Evolutionary conservation across 1,140 invertebrate species (phyloP).

Genomic region (Copidosoma floridanum): DNA sequence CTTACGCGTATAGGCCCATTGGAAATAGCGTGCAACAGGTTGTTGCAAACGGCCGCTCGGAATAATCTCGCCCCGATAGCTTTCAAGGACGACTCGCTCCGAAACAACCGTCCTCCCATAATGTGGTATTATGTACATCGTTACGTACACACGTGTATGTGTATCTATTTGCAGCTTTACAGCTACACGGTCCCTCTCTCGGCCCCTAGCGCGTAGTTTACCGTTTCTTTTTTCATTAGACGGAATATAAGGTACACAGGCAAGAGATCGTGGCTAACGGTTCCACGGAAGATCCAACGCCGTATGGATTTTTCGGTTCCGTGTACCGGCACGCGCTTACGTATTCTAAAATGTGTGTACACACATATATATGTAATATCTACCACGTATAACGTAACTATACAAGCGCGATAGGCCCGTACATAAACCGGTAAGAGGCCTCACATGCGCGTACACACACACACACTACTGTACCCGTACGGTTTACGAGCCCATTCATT

Average conservation of each 20-base stretch:
- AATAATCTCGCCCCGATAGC: no score
- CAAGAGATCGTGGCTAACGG: conserved; percentile 15
- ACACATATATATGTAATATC: background rate
- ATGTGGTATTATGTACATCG: no score
- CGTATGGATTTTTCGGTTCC: background rate
- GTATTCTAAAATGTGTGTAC: conserved; percentile 3
- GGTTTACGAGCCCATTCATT: conserved; percentile 4
- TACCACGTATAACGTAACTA: no score
- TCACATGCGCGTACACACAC: no score
- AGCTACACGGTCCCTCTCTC: background rate
- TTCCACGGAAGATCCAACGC: conserved; percentile 11
- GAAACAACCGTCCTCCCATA: background rate
- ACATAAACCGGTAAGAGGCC: no score
- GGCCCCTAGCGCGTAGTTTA: conserved; percentile 6
- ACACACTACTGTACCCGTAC: no score
- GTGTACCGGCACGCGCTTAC: background rate
- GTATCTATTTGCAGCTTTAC: no score
- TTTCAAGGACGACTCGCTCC: conserved; percentile 13
- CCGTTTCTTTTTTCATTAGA: conserved; percentile 27
- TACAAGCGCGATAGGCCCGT: no score
- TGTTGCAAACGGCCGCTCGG: no score
- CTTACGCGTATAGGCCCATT: no score
- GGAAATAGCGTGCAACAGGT: no score
- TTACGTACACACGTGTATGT: no score
- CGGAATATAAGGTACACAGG: background rate